Evolutionary conservation across 2,797 vertebrate species (phyloP).

Genomic region (Anisognathus igniventris): DNA sequence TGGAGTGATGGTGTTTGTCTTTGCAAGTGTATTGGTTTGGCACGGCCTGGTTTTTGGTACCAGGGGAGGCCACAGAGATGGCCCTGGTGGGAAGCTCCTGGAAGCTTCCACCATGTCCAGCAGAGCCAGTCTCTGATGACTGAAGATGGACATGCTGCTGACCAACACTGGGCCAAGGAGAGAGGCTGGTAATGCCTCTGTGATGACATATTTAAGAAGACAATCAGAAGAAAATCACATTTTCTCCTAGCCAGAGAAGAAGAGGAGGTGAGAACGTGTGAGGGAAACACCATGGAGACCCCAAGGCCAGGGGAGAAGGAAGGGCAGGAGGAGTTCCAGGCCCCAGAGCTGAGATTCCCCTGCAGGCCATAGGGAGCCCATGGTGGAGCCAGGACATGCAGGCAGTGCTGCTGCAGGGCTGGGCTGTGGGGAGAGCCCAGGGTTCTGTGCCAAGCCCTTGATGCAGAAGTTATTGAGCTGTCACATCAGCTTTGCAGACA

Average conservation of each 20-base stretch:
- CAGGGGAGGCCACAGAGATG: neutral
- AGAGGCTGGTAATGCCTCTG: too few relatives aligned
- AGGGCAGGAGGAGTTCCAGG: neutral
- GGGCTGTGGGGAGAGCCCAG: rapidly evolving
- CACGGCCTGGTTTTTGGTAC: neutral
- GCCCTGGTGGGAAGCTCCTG: neutral
- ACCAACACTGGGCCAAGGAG: too few relatives aligned
- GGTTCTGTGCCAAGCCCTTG: neutral
- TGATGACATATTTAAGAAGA: too few relatives aligned
- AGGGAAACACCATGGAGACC: neutral
- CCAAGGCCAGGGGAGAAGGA: neutral
- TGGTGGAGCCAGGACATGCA: rapidly evolving
- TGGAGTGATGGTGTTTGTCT: neutral
- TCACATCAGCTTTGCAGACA: neutral
- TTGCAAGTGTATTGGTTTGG: neutral
- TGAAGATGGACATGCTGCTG: too few relatives aligned
- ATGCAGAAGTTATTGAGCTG: rapidly evolving
- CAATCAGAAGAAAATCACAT: too few relatives aligned
- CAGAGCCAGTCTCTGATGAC: neutral
- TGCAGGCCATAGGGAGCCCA: neutral
- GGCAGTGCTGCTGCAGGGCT: neutral
- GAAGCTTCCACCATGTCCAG: neutral
- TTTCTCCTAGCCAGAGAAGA: too few relatives aligned
- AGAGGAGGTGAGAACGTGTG: neutral
- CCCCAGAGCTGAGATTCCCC: rapidly evolving